Evolutionary conservation across 2,797 vertebrate genomes (phyloP), one percentile per base, ranked within the genome.

Genomic region (Sebastes oblongus): DNA sequence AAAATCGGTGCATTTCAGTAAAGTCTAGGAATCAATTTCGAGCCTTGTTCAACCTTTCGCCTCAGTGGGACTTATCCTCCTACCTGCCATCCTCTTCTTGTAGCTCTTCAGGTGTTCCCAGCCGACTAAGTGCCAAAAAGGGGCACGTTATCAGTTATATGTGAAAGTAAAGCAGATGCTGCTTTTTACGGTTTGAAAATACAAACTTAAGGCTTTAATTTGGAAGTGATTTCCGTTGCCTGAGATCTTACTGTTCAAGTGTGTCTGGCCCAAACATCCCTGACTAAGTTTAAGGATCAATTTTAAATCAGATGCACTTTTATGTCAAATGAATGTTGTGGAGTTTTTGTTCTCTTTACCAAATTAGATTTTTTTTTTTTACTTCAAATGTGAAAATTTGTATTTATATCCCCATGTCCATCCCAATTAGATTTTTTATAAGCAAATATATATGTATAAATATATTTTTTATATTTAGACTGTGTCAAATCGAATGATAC

Each of bases 341-440:
- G 78, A 95, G 96, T 93, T 96, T 96, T 97, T 96, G 89, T 85
- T 87, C 56, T 88, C 73, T 85, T 89, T 75, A 79, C 76, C 87
- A 92, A 90, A 92, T 91, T 90, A 5, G 56, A 58, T 36, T 82
- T 66, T 75, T 81, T 29, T 74, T 84, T 79, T 82, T 70, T 90
- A 96, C 93, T 95, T 95, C 89, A 96, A 97, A 97, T 94, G 96
- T 97, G 96, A 97, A 96, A 92, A 91, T 88, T 96, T 93, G 96
- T 95, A 97, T 98, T 98, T 98, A 98, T 97, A 96, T 94, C 92
- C 96, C 92, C 92, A 86, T 94, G 93, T 92, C 95, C 94, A 92
- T 94, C 91, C 67, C 94, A 95, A 95, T 95, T 91, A 86, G 78
- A 96, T 96, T 96, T 96, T 69, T 61, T 72, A 80, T 95, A 96